These are phyloP conservation scores for Bergia puertoricense DNA, from an alignment of 92 coral and sea anemone genomes.

Conservation along the genomic window DNA sequence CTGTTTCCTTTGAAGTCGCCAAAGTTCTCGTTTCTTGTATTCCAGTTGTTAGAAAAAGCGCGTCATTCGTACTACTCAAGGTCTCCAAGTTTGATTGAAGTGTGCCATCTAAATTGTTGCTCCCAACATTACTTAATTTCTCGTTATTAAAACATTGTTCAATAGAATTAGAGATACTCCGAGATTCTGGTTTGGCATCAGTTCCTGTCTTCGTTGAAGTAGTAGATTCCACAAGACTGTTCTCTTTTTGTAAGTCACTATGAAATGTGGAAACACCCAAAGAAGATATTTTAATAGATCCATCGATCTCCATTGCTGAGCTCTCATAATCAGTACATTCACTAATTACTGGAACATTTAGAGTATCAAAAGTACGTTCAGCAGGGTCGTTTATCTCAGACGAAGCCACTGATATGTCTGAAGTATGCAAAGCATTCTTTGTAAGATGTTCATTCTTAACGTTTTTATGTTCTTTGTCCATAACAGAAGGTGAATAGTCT, in stretches of 20 bases:
- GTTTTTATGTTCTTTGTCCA: not conserved
- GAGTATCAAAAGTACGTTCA: constrained; percentile 1
- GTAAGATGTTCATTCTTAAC: not conserved
- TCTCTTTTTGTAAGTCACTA: not conserved
- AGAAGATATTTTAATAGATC: not conserved
- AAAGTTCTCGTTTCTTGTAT: not conserved
- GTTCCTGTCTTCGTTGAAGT: not conserved
- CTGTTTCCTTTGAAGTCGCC: not conserved
- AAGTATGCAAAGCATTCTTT: not conserved
- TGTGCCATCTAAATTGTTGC: not conserved
- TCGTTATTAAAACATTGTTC: not conserved
- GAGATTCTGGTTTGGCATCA: not conserved
- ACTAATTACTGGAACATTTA: not conserved
- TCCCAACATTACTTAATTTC: not conserved
- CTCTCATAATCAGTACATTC: not conserved
- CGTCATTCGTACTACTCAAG: not conserved
- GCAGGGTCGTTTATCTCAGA: not conserved
- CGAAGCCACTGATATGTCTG: not conserved
- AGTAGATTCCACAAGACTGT: not conserved
- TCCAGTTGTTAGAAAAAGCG: not conserved
- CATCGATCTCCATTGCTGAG: not conserved
- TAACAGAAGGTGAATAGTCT: not conserved
- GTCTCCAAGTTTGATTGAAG: not conserved
- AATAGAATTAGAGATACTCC: not conserved
- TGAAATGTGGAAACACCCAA: not conserved